Conservation (phyloP, 2,888 invertebrate species). For the Dolichopus griseipennis region DNA sequence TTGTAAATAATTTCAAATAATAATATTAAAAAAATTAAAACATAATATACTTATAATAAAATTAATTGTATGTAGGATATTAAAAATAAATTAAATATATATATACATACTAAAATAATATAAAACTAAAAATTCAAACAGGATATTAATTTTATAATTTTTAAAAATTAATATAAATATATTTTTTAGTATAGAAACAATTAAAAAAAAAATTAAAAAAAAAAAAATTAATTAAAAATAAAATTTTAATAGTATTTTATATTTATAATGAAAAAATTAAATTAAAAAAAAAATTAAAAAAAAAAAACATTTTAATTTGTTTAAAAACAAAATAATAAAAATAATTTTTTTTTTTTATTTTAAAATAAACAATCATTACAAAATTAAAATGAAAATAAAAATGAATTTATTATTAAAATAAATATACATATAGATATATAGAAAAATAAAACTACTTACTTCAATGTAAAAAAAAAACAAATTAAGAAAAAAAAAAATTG, state of each 20-base stretch:
- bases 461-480: neutral
- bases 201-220: neutral
- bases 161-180: neutral
- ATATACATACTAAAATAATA: neutral
- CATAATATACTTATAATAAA: neutral
- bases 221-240: too few species aligned
- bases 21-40: neutral
- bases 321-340: neutral
- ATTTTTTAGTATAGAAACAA: neutral
- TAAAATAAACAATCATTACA: neutral
- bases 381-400: neutral
- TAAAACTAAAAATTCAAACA: neutral
- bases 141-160: conserved; percentile 6
- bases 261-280: neutral
- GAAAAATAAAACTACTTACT: neutral
- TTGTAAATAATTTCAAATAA: neutral
- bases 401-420: neutral
- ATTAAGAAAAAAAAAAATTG: too few species aligned
- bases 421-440: neutral
- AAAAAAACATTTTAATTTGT: neutral
- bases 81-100: neutral
- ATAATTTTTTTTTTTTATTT: neutral
- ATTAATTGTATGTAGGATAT: neutral
- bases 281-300: neutral
- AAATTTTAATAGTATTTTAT: conserved; percentile 1